Base-by-base conservation (phyloP, 2,888 invertebrate species). In the Pandemis corylana region DNA sequence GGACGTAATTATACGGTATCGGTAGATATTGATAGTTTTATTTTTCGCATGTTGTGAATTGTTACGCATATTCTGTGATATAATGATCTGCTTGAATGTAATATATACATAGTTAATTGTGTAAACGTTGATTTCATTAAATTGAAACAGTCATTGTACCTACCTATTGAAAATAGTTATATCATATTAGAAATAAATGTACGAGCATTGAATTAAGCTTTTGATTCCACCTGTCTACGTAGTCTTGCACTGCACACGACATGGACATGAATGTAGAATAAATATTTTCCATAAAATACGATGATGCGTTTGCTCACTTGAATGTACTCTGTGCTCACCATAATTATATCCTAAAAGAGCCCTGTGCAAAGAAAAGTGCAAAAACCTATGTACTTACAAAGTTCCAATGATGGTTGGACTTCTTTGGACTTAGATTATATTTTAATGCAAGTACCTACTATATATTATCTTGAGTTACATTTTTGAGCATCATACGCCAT, bases 61-160 rank as follows among this genome's bases (percentile, higher is more conserved):
- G 87, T 92, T 91, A 88, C 84, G 89, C 89, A 78, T 89, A 86
- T 85, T 88, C 93, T 93, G 93, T 93, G 93, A 93, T 93, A 93
- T 88, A 83, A 87, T 82, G 88, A 91, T 91, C 92, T 91, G 93
- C 93, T 94, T 92, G 87, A 90, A 89, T 72, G 56, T 75, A 74
- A 73, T 76, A 72, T 76, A 72, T 71, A 83, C 28, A 36, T 36
- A 36, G 28, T 80, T 84, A 85, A 85, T 80, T 82, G 81, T 86
- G 83, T 85, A 87, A 84, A 84, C 79, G 82, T 85, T 83, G 78
- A 79, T 80, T 80, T 77, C 69, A 78, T 79, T 76, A 76, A 79
- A 84, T 81, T 83, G 80, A 76, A 76, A 78, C 77, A 74, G 41
- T 70, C 42, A 74, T 56, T 68, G 68, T 76, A 75, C 61, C 65